Evolutionary conservation across 2,888 invertebrate species (phyloP), one percentile per base, ranked within the genome.

Genomic region (Synanthedon andrenaeformis): DNA sequence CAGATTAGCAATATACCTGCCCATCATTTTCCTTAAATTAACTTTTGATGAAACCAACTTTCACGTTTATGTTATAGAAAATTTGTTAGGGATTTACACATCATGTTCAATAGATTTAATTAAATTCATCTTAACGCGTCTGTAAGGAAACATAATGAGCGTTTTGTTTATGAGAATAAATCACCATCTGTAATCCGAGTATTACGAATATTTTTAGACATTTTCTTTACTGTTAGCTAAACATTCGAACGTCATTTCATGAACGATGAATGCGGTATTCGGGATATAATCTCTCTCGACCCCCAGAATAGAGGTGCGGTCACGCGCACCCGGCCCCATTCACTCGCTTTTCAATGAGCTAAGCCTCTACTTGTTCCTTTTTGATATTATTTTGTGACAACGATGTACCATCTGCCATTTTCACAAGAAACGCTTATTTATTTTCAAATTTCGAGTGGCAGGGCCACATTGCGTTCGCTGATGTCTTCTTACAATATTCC

Each of bases 11-110:
- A 79, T 80, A 76, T 82, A 79, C 71, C 69, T 74, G 67, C 72
- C 75, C 77, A 79, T 78, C 79, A 76, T 77, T 73, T 70, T 75
- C 67, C 70, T 67, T 66, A 77, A 82, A 82, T 85, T 82, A 79
- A 80, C 82, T 82, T 82, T 78, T 76, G 76, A 82, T 77, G 66
- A 66, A 65, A 66, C 64, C 66, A 74, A 78, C 69, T 76, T 76
- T 76, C 59, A 62, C 67, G 67, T 69, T 70, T 70, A 69, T 61
- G 67, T 66, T 63, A 71, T 67, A 66, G 62, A 67, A 60, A 70
- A 67, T 68, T 66, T 62, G 63, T 62, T 54, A 50, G 23, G 13
- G 17, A n/a, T 13, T 35, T 35, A 35, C 35, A 35, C 35, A 10
- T 35, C 35, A 35, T 35, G 14, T 52, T 52, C 42, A 10, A 23